These are phyloP conservation scores for Limenitis camilla DNA, from an alignment of 2,888 invertebrate genomes.

Conservation along the genomic window DNA sequence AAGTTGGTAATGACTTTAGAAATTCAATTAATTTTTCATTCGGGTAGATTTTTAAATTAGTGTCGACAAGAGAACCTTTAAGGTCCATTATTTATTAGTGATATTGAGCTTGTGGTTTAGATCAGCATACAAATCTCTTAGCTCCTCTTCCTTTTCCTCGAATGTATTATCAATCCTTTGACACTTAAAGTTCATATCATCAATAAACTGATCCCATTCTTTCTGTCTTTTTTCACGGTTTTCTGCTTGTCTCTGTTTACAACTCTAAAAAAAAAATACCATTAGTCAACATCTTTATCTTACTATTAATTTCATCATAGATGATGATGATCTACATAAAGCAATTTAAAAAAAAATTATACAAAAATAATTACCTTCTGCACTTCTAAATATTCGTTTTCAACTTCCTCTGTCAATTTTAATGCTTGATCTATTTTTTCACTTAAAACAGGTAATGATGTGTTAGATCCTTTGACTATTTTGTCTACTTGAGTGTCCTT, in stretches of 20 bases:
- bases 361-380: constrained; percentile 60
- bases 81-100: constrained; percentile 66
- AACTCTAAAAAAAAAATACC: constrained; percentile 3
- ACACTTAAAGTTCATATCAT: constrained; percentile 85
- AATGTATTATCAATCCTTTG: constrained; percentile 84
- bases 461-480: constrained; percentile 76
- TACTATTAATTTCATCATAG: neutral
- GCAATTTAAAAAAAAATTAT: neutral
- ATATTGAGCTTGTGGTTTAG: constrained; percentile 83
- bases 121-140: constrained; percentile 82
- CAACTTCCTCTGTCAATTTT: constrained; percentile 76
- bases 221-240: constrained; percentile 53
- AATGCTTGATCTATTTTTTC: constrained; percentile 79
- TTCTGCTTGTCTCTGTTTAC: constrained; percentile 35
- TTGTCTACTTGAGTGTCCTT: constrained; percentile 83
- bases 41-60: constrained; percentile 78
- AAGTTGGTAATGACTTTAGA: constrained; percentile 62
- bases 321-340: too few species aligned
- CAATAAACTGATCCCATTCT: constrained; percentile 84
- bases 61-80: constrained; percentile 77
- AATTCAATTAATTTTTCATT: constrained; percentile 74
- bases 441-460: constrained; percentile 76
- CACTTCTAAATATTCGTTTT: constrained; percentile 73
- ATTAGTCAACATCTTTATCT: neutral
- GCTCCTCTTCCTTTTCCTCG: constrained; percentile 84